Conservation (phyloP, 2,113 vertebrate species). For the Tringa solitaria region DNA sequence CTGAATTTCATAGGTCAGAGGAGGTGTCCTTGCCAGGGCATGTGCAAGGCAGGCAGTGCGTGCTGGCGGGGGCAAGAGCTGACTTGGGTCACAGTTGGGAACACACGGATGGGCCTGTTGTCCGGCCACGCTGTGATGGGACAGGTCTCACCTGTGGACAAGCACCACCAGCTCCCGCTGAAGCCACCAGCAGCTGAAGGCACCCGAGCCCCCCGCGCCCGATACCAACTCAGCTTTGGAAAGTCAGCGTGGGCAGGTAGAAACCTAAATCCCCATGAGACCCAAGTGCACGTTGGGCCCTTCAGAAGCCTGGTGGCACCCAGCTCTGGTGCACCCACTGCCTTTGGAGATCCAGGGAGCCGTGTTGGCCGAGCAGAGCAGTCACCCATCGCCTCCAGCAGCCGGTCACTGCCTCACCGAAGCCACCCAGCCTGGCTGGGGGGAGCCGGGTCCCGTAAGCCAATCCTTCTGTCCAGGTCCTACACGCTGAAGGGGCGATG, state of each 20-base stretch:
- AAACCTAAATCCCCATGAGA: neutral
- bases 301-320: neutral
- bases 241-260: neutral
- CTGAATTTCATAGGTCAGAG: slow-evolving; percentile 52
- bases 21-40: slow-evolving; percentile 22
- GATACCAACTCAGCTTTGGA: neutral
- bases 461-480: neutral
- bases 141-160: neutral
- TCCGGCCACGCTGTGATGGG: rapidly evolving
- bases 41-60: slow-evolving; percentile 31
- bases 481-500: rapidly evolving
- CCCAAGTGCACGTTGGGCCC: rapidly evolving
- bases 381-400: neutral
- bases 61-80: neutral
- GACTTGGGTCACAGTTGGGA: neutral
- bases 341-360: neutral
- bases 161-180: neutral
- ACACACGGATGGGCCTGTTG: neutral
- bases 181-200: neutral
- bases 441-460: neutral
- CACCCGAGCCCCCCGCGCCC: rapidly evolving
- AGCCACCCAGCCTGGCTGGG: neutral
- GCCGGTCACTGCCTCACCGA: rapidly evolving
- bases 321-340: neutral
- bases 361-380: neutral